Evolutionary conservation across 1,140 invertebrate genomes (phyloP).

Genomic region (Aphaenogaster rudis): DNA sequence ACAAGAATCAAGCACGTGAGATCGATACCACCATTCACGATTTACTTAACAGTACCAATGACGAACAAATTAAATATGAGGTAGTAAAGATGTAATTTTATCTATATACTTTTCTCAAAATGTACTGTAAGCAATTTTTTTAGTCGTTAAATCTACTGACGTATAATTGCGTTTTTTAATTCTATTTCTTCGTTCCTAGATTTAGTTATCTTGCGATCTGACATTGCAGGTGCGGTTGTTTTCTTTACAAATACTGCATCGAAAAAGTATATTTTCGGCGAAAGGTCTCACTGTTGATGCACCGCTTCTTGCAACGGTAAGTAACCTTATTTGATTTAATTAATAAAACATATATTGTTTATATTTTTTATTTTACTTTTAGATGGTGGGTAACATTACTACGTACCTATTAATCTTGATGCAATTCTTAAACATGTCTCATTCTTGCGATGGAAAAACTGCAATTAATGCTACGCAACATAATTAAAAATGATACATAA

Average conservation of each 20-base stretch:
- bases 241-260: constrained; percentile 15
- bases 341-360: background rate
- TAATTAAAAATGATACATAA: too few relatives aligned
- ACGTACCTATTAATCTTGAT: constrained; percentile 61
- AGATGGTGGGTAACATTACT: constrained; percentile 73
- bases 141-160: background rate
- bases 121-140: background rate
- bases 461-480: too few relatives aligned
- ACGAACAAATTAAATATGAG: background rate
- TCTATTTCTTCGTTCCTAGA: background rate
- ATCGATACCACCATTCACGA: background rate
- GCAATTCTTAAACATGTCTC: too few relatives aligned
- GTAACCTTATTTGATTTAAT: background rate
- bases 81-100: background rate
- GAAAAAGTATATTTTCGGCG: background rate
- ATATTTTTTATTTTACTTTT: constrained; percentile 22
- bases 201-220: background rate
- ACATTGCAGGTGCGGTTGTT: background rate
- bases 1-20: background rate
- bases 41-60: background rate
- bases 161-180: background rate
- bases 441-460: too few relatives aligned
- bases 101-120: background rate
- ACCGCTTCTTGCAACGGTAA: background rate
- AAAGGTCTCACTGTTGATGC: constrained; percentile 3